Evolutionary conservation across 30 jellyfish, hydroid and myxozoan species (phyloP), one percentile per base, ranked within the genome.

Genomic region (Turritopsis rubra): DNA sequence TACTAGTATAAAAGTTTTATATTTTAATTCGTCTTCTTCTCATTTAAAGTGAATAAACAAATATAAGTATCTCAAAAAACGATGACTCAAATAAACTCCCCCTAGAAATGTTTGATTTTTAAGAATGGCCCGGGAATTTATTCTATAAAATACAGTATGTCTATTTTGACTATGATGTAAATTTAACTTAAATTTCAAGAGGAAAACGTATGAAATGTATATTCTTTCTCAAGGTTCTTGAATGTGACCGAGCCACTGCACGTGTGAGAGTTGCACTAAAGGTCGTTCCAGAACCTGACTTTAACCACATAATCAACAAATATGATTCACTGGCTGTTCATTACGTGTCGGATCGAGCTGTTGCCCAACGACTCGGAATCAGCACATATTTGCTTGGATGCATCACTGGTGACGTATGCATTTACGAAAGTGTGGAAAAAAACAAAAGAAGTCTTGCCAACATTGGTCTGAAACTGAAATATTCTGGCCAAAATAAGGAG

Each of bases 401-500:
- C 54, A 85, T 89, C 24, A 88, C 96, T 52, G 96, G 98, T 27
- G 80, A 75, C 22, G 71, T 92, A 18, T 75, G 85, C 22, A 89
- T 92, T 18, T 65, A 85, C 72, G 53, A 41, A 54, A 22, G 77
- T 30, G 66, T 16, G 20, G 54, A 68, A 8, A 29, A 65, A 71
- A 65, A 80, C 24, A 66, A 79, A 53, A 52, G 28, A 73, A 85
- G 89, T 29, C 31, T 74, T 26, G 65, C 54, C 7, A 93, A 93
- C 53, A 60, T 93, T 28, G 98, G 98, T 9, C 84, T 93, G 81
- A 93, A 82, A 71, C 30, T 93, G 83, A 93, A 93, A 75, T 93
- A 84, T 75, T 75, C 96, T 83, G 95, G 95, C 30, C 86, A 81
- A 79, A 93, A 93, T 73, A 92, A 92, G 66, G 98, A 93, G 98